phyloP scores from a whole-genome alignment of 1,140 invertebrate species.

The Drosophila novamexicana region DNA sequence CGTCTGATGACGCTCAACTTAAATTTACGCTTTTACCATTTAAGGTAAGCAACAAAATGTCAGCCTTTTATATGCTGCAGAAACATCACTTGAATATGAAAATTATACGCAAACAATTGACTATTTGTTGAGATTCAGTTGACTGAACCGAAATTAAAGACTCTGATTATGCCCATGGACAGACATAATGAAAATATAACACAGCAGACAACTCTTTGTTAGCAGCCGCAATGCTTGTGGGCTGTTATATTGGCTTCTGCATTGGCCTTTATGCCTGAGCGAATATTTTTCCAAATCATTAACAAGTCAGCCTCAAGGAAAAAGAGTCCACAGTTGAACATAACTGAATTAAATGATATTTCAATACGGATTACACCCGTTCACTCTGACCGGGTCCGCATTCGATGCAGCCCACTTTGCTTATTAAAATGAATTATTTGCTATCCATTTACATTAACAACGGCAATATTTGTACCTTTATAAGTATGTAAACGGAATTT shows the following conservation, averaged over 20 bases:
- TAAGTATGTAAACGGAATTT: too few species aligned
- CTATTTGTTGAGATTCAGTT: neutral
- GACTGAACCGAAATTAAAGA: slow-evolving; percentile 10
- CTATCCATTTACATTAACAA: too few species aligned
- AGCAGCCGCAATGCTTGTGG: slow-evolving; percentile 8
- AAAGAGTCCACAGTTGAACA: neutral
- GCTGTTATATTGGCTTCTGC: slow-evolving; percentile 20
- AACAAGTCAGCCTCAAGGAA: slow-evolving; percentile 25
- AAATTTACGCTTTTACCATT: too few species aligned
- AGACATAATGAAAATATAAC: neutral
- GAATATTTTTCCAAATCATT: slow-evolving; percentile 51
- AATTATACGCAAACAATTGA: neutral
- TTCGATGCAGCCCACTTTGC: too few species aligned
- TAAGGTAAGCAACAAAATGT: too few species aligned
- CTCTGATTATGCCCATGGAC: neutral
- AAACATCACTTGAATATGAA: neutral
- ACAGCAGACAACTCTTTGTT: slow-evolving; percentile 3
- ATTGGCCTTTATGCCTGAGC: slow-evolving; percentile 25
- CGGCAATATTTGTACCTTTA: too few species aligned
- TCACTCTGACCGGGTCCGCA: neutral
- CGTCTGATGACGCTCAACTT: too few species aligned
- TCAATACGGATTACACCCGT: neutral
- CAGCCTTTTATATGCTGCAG: slow-evolving; percentile 13
- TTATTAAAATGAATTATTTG: too few species aligned
- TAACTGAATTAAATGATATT: neutral